phyloP scores from a whole-genome alignment of 2,888 invertebrate species.

The Neuroscelio doddi region DNA sequence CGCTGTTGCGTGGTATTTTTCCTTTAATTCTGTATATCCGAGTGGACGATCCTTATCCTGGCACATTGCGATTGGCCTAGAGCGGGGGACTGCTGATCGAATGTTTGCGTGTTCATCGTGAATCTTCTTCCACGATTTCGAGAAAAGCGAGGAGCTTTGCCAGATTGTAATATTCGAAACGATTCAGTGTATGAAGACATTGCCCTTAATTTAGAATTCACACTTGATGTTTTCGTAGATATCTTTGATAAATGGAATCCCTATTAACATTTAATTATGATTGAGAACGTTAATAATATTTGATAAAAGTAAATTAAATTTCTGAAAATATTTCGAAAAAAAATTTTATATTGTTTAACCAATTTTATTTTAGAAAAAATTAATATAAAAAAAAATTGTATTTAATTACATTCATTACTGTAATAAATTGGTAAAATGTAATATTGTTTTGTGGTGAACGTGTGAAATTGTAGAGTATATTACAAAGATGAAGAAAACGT shows the following conservation, averaged over 20 bases:
- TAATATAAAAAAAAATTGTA: not conserved
- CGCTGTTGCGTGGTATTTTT: conserved; percentile 57
- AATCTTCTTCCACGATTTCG: conserved; percentile 36
- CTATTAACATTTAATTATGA: conserved; percentile 1
- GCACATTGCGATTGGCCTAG: conserved; percentile 15
- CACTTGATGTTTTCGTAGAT: not conserved
- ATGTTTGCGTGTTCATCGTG: conserved; percentile 55
- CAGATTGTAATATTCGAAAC: conserved; percentile 14
- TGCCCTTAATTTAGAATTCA: conserved; percentile 9
- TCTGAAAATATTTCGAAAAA: too few species aligned
- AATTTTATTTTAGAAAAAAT: conserved; percentile 1
- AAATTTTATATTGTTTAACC: too few species aligned
- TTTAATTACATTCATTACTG: too few species aligned
- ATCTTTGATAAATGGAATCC: conserved; percentile 1
- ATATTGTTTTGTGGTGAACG: too few species aligned
- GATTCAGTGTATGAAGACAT: conserved; percentile 7
- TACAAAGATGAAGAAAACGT: too few species aligned
- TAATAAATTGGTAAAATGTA: too few species aligned
- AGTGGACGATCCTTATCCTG: conserved; percentile 52
- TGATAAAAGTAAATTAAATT: too few species aligned
- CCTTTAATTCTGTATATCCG: conserved; percentile 50
- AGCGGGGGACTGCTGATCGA: conserved; percentile 52
- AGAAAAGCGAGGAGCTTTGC: conserved; percentile 27
- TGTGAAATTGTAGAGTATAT: too few species aligned
- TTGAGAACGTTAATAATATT: too few species aligned